phyloP scores from a whole-genome alignment of 1,140 invertebrate species.

The Drosophila tani region DNA sequence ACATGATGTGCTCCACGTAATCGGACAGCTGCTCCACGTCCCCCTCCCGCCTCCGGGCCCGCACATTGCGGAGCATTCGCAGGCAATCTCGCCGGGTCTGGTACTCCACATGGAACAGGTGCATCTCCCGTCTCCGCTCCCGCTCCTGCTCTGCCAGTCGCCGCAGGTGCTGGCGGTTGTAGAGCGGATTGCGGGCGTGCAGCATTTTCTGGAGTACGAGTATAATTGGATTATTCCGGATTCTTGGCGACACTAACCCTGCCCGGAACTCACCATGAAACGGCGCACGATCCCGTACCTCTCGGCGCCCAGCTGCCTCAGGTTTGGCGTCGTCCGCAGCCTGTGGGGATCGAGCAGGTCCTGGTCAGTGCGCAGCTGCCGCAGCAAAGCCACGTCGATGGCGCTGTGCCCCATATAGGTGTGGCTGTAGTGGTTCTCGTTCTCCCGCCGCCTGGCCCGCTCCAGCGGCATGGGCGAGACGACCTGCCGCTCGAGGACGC shows the following conservation, averaged over 20 bases:
- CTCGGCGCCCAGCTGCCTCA: conserved; percentile 29
- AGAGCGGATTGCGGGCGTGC: conserved; percentile 68
- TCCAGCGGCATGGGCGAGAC: conserved; percentile 37
- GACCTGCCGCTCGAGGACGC: conserved; percentile 37
- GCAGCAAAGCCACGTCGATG: conserved; percentile 53
- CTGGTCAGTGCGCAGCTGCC: conserved; percentile 29
- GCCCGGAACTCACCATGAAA: conserved; percentile 48
- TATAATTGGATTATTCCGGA: too few species aligned
- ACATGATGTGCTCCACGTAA: conserved; percentile 72
- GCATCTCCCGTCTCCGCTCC: conserved; percentile 18
- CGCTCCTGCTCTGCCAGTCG: conserved; percentile 16
- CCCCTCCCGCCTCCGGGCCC: conserved; percentile 3
- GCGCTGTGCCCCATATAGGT: conserved; percentile 59
- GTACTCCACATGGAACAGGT: conserved; percentile 54
- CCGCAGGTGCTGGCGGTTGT: conserved; percentile 30
- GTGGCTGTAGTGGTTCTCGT: conserved; percentile 49
- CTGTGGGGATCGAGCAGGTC: conserved; percentile 35
- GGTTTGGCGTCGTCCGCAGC: conserved; percentile 18
- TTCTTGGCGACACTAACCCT: neutral
- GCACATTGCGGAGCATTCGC: conserved; percentile 55
- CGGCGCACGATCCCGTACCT: conserved; percentile 46
- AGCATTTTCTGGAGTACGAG: conserved; percentile 65
- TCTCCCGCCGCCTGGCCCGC: conserved; percentile 26
- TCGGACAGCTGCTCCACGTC: conserved; percentile 46
- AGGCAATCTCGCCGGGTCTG: conserved; percentile 70